Conservation (phyloP, 1,140 invertebrate genomes). For the Macrosteles quadrilineatus region DNA sequence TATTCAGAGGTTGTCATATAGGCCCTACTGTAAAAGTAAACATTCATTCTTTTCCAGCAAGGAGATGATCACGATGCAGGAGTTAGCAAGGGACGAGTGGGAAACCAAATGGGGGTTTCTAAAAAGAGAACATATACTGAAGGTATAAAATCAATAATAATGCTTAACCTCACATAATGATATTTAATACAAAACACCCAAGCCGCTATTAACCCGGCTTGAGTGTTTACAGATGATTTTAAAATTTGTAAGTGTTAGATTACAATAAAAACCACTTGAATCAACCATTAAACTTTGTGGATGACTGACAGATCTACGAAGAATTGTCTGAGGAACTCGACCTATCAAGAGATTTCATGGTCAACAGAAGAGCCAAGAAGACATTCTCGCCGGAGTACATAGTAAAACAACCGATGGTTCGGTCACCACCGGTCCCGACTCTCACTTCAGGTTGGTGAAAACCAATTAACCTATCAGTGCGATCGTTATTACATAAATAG, state of each 20-base stretch:
- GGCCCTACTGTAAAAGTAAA: too few species aligned
- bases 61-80: slow-evolving; percentile 46
- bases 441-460: slow-evolving; percentile 33
- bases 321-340: slow-evolving; percentile 28
- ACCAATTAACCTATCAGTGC: slow-evolving; percentile 42
- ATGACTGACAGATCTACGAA: slow-evolving; percentile 32
- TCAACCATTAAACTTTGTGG: too few species aligned
- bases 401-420: background rate
- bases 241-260: too few species aligned
- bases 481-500: slow-evolving; percentile 42
- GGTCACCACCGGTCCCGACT: slow-evolving; percentile 23
- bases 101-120: slow-evolving; percentile 44
- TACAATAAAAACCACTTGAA: too few species aligned
- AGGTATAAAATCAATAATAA: too few species aligned
- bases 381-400: slow-evolving; percentile 16
- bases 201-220: too few species aligned
- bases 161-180: too few species aligned
- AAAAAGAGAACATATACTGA: slow-evolving; percentile 45
- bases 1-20: too few species aligned
- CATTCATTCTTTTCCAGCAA: slow-evolving; percentile 48
- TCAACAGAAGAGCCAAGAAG: slow-evolving; percentile 23
- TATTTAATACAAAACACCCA: too few species aligned
- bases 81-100: slow-evolving; percentile 44
- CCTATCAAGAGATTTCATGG: slow-evolving; percentile 34
- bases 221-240: too few species aligned